Base-by-base conservation (phyloP, 2,888 invertebrate genomes). In the Priocnemis perturbator region DNA sequence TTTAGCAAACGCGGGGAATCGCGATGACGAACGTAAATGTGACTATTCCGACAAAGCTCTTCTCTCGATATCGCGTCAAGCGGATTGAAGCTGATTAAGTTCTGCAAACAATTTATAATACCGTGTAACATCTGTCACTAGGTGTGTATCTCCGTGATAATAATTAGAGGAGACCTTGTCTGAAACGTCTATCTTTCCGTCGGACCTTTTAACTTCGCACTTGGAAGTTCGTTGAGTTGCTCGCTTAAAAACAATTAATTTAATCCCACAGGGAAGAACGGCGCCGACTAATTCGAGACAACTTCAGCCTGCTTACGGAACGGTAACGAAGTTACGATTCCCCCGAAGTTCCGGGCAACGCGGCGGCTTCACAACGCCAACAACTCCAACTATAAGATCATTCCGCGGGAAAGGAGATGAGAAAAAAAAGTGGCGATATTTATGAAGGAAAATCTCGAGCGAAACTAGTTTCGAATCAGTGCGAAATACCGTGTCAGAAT, bases 261-360 rank as follows among this genome's bases (percentile, higher is more conserved):
- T 56, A 74, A 69, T 71, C 76, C 69, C 76, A 23, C 63, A 47
- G 67, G 71, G 56, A 60, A 66, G 71, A 70, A 70, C 64, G 60
- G 55, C 59, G 65, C 67, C 55, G 67, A 77, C 77, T 77, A 77
- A 77, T 74, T 77, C 71, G 64, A 69, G 70, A 72, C 74, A 77
- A 78, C 74, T 69, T 70, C 61, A 26, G 62, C 23, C 71, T 71
- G 78, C 77, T 77, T 73, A 71, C 69, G 73, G 68, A 67, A 71
- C 75, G 69, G 67, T 77, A 78, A 78, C 73, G 52, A 71, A 77
- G 73, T 78, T 77, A 73, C 69, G 71, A 70, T 74, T 77, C 69
- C 59, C 59, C 56, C 53, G 50, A 76, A 77, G 77, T 77, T 77
- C 64, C 21, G 48, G 19, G 53, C 30, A 63, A 60, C 66, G 50